Conservation (phyloP, 2,113 vertebrate genomes). For the Aegithalos caudatus region DNA sequence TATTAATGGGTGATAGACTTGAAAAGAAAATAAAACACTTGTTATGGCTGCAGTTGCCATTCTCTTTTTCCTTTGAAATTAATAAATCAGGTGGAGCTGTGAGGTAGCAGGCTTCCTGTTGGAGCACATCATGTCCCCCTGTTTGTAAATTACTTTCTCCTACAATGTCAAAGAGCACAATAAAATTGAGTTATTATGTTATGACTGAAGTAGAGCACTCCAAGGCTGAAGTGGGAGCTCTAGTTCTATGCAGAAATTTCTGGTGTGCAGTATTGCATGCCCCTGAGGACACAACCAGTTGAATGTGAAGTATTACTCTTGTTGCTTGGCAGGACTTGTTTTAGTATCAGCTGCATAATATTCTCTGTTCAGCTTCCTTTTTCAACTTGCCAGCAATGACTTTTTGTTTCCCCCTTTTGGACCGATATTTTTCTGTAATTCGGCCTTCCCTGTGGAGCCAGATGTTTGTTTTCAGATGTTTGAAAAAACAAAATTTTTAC, state of each 20-base stretch:
- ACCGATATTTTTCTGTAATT: background rate
- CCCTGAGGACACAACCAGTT: background rate
- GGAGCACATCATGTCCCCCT: background rate
- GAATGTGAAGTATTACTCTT: background rate
- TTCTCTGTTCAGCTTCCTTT: background rate
- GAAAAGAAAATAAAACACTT: background rate
- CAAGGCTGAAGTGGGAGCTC: background rate
- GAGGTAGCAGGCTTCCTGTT: background rate
- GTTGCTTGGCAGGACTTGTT: background rate
- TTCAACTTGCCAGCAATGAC: background rate
- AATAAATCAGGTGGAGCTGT: background rate
- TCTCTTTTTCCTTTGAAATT: background rate
- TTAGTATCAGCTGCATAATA: background rate
- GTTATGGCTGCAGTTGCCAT: background rate
- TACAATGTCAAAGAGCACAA: background rate
- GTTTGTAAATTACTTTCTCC: constrained; percentile 1
- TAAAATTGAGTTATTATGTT: constrained; percentile 12
- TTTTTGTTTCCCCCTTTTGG: background rate
- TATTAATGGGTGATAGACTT: background rate
- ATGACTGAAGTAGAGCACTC: background rate
- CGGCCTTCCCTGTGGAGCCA: background rate
- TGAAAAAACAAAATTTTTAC: background rate
- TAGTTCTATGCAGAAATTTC: background rate
- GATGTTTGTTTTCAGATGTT: background rate
- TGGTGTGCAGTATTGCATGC: background rate